Evolutionary conservation across 2,797 vertebrate species (phyloP).

Genomic region (Gobio occitaniae): DNA sequence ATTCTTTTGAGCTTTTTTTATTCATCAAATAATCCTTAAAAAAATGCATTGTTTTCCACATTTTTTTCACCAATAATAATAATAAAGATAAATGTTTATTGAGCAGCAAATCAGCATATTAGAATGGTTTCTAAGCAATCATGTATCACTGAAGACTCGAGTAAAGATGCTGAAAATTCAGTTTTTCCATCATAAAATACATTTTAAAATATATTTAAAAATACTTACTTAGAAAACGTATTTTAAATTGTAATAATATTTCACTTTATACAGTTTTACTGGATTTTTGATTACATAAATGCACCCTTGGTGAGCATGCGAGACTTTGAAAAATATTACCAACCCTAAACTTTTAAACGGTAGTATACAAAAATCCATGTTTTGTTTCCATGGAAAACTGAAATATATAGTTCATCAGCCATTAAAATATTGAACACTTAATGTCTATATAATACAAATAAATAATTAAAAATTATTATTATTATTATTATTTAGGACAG

Average conservation of each 20-base stretch:
- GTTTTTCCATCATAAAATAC: background rate
- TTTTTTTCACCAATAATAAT: no score
- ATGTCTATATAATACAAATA: background rate
- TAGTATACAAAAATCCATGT: background rate
- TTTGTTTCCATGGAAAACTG: background rate
- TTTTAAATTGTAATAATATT: background rate
- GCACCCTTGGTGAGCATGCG: background rate
- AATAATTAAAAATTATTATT: background rate
- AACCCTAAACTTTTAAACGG: background rate
- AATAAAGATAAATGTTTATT: background rate
- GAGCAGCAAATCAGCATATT: background rate
- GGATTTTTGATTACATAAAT: background rate
- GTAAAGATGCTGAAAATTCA: background rate
- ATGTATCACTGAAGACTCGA: background rate
- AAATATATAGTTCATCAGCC: background rate
- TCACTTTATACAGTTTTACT: background rate
- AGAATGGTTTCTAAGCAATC: background rate
- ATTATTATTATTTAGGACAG: background rate
- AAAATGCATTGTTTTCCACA: no score
- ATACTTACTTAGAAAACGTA: background rate
- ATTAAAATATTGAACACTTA: background rate
- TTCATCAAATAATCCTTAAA: no score
- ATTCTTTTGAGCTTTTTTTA: no score
- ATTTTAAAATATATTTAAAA: background rate
- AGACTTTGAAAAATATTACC: background rate